A percentile compares a stretch with the other conserved stretches of the same genome.
Evolutionary conservation across 1,140 invertebrate genomes (phyloP).

Genomic region (Papilio helenus): DNA sequence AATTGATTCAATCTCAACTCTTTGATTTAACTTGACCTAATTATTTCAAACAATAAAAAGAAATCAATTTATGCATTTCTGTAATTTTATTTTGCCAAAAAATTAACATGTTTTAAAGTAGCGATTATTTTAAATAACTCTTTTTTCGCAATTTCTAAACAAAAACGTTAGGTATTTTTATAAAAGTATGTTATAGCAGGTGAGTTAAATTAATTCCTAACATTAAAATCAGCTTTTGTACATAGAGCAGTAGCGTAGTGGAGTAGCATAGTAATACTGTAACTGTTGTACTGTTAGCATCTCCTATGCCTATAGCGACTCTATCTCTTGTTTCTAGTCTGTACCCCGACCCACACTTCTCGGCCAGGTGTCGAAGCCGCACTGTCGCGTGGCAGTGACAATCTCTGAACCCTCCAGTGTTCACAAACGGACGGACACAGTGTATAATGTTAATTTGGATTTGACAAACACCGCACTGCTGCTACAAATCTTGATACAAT

Average conservation of each 20-base stretch:
- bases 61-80: not conserved
- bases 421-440: constrained; percentile 31
- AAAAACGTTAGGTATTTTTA: not conserved
- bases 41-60: not conserved
- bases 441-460: constrained; percentile 72
- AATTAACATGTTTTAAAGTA: not conserved
- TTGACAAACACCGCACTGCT: constrained; percentile 60
- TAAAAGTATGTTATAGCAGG: constrained; percentile 9
- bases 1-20: not conserved
- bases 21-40: not conserved
- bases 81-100: not conserved
- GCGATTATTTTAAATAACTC: not conserved
- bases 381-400: constrained; percentile 32
- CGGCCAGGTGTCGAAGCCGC: constrained; percentile 44
- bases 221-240: not conserved
- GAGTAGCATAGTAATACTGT: not conserved
- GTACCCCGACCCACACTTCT: constrained; percentile 46
- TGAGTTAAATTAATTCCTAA: not conserved
- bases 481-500: constrained; percentile 52
- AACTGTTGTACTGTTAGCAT: constrained; percentile 6
- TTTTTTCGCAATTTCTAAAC: not conserved
- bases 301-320: constrained; percentile 39
- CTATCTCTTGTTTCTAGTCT: constrained; percentile 63
- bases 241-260: not conserved
- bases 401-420: constrained; percentile 47